Evolutionary conservation across 1,140 invertebrate genomes (phyloP).

Genomic region (Cephus cinctus): DNA sequence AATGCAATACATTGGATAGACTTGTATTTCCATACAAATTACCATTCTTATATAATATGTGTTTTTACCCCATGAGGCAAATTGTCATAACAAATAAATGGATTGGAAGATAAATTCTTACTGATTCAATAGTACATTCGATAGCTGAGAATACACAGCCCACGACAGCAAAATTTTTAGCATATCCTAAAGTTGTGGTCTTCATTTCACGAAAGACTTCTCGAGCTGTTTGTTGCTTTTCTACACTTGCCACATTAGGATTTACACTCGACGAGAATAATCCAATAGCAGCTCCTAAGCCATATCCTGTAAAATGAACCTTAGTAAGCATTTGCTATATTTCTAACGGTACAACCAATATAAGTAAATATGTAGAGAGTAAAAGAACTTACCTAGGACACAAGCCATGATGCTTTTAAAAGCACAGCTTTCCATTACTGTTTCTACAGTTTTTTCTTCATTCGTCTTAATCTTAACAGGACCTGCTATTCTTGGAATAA

Average conservation of each 20-base stretch:
- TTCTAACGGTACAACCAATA: not conserved
- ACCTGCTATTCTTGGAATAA: constrained; percentile 75
- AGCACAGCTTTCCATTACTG: constrained; percentile 85
- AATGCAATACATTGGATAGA: too few species aligned
- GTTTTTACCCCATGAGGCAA: too few species aligned
- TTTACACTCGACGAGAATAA: constrained; percentile 95
- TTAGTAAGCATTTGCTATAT: too few species aligned
- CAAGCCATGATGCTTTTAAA: constrained; percentile 91
- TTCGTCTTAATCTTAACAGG: constrained; percentile 78
- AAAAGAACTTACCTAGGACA: constrained; percentile 71
- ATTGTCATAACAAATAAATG: too few species aligned
- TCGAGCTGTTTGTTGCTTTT: constrained; percentile 79
- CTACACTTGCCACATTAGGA: constrained; percentile 77
- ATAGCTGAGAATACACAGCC: constrained; percentile 90
- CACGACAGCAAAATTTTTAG: constrained; percentile 96
- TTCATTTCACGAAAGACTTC: constrained; percentile 92
- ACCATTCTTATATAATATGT: too few species aligned
- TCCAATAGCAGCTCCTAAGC: constrained; percentile 89
- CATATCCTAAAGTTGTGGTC: constrained; percentile 84
- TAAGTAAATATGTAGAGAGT: not conserved
- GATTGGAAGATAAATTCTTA: constrained; percentile 57
- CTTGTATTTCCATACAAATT: too few species aligned
- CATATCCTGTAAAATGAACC: constrained; percentile 72
- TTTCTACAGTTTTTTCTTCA: constrained; percentile 86
- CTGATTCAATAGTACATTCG: constrained; percentile 90